Evolutionary conservation across 2,888 invertebrate genomes (phyloP).

Genomic region (Spilosoma lubricipeda): DNA sequence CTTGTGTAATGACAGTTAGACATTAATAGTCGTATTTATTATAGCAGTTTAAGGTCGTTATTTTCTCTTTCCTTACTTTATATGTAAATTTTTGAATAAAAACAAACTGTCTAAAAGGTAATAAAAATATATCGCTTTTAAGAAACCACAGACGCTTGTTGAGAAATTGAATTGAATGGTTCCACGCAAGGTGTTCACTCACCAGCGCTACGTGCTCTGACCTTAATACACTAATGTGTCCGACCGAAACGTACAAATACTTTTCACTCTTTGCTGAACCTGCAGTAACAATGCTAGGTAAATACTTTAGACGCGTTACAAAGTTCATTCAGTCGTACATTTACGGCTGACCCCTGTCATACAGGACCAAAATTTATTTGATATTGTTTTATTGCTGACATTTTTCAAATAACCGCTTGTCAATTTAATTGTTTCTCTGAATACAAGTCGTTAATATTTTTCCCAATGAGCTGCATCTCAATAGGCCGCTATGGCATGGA

Average conservation of each 20-base stretch:
- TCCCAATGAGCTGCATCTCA: background rate
- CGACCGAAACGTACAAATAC: conserved; percentile 11
- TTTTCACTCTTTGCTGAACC: conserved; percentile 7
- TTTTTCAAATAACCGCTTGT: background rate
- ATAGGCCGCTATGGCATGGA: no score
- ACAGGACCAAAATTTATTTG: background rate
- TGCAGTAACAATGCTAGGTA: conserved; percentile 6
- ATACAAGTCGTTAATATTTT: background rate
- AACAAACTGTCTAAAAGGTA: conserved; percentile 13
- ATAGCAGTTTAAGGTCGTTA: background rate
- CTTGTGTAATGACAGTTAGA: background rate
- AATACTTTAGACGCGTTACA: conserved; percentile 6
- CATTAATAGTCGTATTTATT: background rate
- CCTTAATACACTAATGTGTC: conserved; percentile 44
- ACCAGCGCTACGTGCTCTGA: conserved; percentile 30
- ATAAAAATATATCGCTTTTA: conserved; percentile 39
- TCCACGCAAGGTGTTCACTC: conserved; percentile 47
- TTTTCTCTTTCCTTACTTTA: background rate
- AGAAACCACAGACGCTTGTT: conserved; percentile 33
- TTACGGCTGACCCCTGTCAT: background rate
- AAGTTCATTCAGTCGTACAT: conserved; percentile 4
- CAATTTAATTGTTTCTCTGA: background rate
- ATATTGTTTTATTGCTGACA: background rate
- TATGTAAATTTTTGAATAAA: background rate
- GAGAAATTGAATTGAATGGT: conserved; percentile 57